phyloP scores from a whole-genome alignment of 2,113 vertebrate genomes.

The Sporophila hypoxantha region DNA sequence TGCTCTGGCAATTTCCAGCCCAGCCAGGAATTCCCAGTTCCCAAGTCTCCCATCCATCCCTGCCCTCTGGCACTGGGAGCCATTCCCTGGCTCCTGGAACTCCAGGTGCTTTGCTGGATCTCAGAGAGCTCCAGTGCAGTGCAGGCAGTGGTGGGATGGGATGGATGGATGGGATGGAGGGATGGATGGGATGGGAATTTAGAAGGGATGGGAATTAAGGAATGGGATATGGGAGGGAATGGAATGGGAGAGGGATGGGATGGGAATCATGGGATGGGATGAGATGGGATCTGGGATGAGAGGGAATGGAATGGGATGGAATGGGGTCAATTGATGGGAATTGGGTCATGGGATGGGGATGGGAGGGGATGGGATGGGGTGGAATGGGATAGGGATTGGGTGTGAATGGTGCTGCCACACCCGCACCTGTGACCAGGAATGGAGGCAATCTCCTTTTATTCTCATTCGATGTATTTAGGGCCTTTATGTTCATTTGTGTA shows the following conservation, averaged over 20 bases:
- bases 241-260: too few species aligned
- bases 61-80: not conserved
- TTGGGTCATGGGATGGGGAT: not conserved
- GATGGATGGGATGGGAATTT: not conserved
- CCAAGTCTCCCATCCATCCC: not conserved
- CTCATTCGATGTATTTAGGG: too few species aligned
- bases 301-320: too few species aligned
- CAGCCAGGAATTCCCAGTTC: not conserved
- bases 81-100: not conserved
- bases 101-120: not conserved
- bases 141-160: not conserved
- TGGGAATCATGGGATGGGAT: too few species aligned
- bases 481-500: not conserved
- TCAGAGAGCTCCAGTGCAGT: not conserved
- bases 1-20: not conserved
- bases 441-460: not conserved
- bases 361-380: not conserved
- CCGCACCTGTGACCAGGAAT: fast-evolving
- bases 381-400: not conserved
- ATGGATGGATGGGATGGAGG: too few species aligned
- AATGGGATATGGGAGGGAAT: too few species aligned
- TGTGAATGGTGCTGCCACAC: not conserved
- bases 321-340: too few species aligned
- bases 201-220: too few species aligned
- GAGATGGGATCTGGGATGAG: too few species aligned